Evolutionary conservation across 1,140 invertebrate species (phyloP), one percentile per base, ranked within the genome.

Genomic region (Drosophila pandora): DNA sequence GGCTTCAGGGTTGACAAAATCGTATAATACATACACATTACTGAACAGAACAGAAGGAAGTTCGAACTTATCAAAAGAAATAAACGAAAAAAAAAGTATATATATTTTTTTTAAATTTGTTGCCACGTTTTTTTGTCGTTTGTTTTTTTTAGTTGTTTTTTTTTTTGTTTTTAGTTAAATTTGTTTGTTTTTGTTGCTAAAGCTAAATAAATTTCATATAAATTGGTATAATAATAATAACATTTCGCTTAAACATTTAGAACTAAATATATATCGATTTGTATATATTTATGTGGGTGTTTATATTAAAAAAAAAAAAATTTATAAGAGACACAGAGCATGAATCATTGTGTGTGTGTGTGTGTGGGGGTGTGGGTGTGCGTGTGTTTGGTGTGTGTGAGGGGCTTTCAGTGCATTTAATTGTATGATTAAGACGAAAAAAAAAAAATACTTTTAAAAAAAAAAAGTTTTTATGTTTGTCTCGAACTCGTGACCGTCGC

Each of bases 161-260:
- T 47, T 55, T 49, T 58, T 59, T 12, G 9, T 54, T 55, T 77
- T 81, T 80, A 45, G 52, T 73, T 58, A 45, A 73, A 56, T 57
- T 58, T 34, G 41, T 79, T 60, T 64, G 64, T 62, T 79, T 76
- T 78, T 82, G 72, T 79, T 75, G 79, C 81, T 85, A 85, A 87
- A 85, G 82, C 82, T 85, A 87, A 85, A 85, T 81, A 85, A 85
- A 85, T 87, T 85, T 85, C 82, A 78, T 82, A 85, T 78, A 85
- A 85, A 69, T 85, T 85, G 82, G 77, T 85, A 72, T 72, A 85
- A 80, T 85, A 85, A 85, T 85, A 85, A 87, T 85, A 85, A 85
- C 82, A 85, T 85, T 87, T 74, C 65, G 65, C 80, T 83, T 83
- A 83, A 49, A 84, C 58, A 81, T 75, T 64, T 78, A 77, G 58